A percentile compares a stretch with the other conserved stretches of the same genome.
Conservation (phyloP, 2,113 vertebrate genomes). For the Eidolon helvum region DNA sequence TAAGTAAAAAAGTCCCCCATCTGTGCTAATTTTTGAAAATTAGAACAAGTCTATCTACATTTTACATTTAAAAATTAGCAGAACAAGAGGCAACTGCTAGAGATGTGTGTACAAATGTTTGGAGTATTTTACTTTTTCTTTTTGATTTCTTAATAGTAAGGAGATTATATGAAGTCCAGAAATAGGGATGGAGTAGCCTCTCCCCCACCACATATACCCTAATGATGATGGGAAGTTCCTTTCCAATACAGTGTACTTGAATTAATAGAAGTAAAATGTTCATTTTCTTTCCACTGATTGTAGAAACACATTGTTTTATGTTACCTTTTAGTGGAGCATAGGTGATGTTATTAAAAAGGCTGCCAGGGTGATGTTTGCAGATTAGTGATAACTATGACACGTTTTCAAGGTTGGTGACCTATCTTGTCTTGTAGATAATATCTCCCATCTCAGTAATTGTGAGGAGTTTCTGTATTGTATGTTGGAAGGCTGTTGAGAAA, state of each 20-base stretch:
- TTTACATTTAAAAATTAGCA: not conserved
- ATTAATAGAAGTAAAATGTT: not conserved
- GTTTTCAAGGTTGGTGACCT: not conserved
- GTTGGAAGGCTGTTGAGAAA: conserved; percentile 68
- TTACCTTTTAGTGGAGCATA: not conserved
- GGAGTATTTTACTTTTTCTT: not conserved
- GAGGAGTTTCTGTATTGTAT: not conserved
- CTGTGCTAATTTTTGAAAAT: not conserved
- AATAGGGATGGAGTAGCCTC: not conserved
- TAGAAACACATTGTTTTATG: not conserved
- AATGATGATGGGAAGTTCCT: not conserved
- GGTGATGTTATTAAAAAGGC: not conserved
- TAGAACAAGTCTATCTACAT: not conserved
- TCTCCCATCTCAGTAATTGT: not conserved
- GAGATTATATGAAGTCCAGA: not conserved
- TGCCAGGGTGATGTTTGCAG: not conserved
- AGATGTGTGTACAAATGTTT: not conserved
- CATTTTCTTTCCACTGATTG: not conserved
- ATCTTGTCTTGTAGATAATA: not conserved
- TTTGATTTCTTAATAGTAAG: not conserved
- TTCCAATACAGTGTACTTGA: not conserved
- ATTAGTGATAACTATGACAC: not conserved
- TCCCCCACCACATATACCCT: too few species aligned
- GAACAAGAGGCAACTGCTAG: not conserved
- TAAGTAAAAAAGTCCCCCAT: not conserved